phyloP scores from a whole-genome alignment of 1,140 invertebrate species.

The Temnothorax curvispinosus region DNA sequence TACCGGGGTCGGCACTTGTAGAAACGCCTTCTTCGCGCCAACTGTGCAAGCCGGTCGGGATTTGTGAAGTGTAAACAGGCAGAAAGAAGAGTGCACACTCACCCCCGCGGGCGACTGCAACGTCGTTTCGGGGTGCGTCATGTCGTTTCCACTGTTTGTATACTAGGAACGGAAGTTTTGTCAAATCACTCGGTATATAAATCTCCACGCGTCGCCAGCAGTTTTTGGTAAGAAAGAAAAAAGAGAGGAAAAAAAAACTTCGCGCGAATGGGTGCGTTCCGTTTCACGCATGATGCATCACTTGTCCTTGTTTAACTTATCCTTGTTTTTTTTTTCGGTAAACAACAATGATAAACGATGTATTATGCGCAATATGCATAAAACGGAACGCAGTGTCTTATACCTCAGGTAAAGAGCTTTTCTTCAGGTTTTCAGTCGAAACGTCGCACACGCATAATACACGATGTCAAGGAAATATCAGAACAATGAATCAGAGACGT shows the following conservation, averaged over 20 bases:
- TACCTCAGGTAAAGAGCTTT: too few species aligned
- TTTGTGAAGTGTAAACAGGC: conserved; percentile 62
- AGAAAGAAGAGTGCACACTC: conserved; percentile 36
- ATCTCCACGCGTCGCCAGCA: neutral
- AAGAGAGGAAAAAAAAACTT: neutral
- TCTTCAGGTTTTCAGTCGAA: too few species aligned
- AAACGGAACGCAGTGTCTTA: too few species aligned
- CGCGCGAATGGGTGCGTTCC: too few species aligned
- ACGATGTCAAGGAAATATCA: too few species aligned
- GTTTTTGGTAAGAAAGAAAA: neutral
- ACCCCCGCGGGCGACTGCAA: neutral
- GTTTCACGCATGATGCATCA: too few species aligned
- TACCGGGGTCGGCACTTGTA: neutral
- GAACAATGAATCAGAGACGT: too few species aligned
- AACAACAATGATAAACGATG: too few species aligned
- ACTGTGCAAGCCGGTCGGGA: conserved; percentile 25
- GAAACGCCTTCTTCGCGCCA: conserved; percentile 12
- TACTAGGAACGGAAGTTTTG: conserved; percentile 58
- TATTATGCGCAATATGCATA: too few species aligned
- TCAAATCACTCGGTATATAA: conserved; percentile 39
- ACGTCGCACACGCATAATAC: too few species aligned
- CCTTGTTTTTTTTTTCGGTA: too few species aligned
- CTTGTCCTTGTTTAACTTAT: too few species aligned
- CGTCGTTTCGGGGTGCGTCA: conserved; percentile 45
- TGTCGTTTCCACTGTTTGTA: conserved; percentile 58